Conservation (phyloP, 2,113 vertebrate species). For the Alethe diademata region DNA sequence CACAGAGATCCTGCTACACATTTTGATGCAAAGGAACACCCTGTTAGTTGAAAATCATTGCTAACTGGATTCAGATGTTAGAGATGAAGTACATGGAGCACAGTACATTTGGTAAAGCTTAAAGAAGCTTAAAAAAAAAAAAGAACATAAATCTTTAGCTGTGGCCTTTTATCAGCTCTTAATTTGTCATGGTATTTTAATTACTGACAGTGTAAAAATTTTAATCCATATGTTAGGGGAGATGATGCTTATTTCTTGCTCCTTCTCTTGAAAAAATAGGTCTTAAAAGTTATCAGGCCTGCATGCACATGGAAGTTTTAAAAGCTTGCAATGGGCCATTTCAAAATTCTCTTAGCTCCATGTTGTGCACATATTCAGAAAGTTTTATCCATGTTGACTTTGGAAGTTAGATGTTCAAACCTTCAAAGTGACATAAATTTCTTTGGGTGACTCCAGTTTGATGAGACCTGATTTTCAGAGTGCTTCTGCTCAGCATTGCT, state of each 20-base stretch:
- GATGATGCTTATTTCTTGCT: background rate
- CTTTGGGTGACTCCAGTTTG: background rate
- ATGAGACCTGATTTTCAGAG: background rate
- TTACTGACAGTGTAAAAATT: conserved; percentile 69
- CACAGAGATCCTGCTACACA: conserved; percentile 48
- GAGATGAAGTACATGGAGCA: conserved; percentile 52
- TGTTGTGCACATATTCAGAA: background rate
- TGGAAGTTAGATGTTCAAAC: background rate
- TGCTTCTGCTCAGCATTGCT: background rate
- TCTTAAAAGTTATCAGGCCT: background rate
- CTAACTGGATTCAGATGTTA: conserved; percentile 79
- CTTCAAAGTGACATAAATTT: background rate
- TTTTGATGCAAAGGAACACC: conserved; percentile 61
- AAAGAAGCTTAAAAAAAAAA: conserved; percentile 63
- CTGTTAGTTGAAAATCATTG: conserved; percentile 59
- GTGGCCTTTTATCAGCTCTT: conserved; percentile 77
- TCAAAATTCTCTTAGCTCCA: background rate
- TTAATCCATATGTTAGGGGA: conserved; percentile 68
- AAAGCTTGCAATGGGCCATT: background rate
- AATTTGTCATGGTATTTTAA: conserved; percentile 78
- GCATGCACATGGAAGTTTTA: background rate
- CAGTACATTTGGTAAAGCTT: conserved; percentile 74
- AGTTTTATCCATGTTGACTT: background rate
- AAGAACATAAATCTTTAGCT: conserved; percentile 69
- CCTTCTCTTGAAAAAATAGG: background rate